Percentiles rank a stretch among this genome's conserved stretches.
Conservation (phyloP, 2,888 invertebrate species). For the Cistogaster globosa region DNA sequence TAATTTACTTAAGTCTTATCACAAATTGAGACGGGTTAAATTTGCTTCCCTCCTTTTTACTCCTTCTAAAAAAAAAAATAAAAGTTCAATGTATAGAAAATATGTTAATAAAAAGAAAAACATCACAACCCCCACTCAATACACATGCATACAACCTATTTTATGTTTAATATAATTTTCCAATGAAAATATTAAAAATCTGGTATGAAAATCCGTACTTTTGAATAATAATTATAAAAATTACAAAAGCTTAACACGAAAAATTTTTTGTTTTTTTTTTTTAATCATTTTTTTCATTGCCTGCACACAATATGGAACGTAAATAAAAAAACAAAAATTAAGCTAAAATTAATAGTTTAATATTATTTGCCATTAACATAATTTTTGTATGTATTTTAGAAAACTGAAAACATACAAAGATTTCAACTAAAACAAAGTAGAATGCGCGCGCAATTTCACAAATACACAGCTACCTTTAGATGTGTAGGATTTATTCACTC, state of each 20-base stretch:
- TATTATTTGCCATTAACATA: constrained; percentile 55
- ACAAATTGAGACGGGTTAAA: constrained; percentile 74
- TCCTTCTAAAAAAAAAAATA: constrained; percentile 49
- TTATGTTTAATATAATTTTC: constrained; percentile 45
- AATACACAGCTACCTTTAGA: neutral
- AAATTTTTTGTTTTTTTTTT: constrained; percentile 23
- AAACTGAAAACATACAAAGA: constrained; percentile 39
- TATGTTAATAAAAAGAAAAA: constrained; percentile 18
- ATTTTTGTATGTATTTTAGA: constrained; percentile 58
- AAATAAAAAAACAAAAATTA: constrained; percentile 28
- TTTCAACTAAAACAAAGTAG: constrained; percentile 48
- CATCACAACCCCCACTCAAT: constrained; percentile 10
- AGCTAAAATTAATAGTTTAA: constrained; percentile 61
- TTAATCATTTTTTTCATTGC: constrained; percentile 53
- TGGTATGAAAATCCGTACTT: constrained; percentile 1
- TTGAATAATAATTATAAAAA: constrained; percentile 37
- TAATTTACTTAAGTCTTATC: constrained; percentile 59
- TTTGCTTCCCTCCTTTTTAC: constrained; percentile 71
- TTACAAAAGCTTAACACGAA: constrained; percentile 47
- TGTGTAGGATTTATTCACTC: neutral
- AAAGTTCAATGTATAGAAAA: constrained; percentile 28
- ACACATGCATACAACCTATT: constrained; percentile 31
- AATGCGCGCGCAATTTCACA: constrained; percentile 68
- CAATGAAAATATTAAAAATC: constrained; percentile 45
- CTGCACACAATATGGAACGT: constrained; percentile 17